phyloP scores from a whole-genome alignment of 2,888 invertebrate genomes.

The Drosophila incognita region DNA sequence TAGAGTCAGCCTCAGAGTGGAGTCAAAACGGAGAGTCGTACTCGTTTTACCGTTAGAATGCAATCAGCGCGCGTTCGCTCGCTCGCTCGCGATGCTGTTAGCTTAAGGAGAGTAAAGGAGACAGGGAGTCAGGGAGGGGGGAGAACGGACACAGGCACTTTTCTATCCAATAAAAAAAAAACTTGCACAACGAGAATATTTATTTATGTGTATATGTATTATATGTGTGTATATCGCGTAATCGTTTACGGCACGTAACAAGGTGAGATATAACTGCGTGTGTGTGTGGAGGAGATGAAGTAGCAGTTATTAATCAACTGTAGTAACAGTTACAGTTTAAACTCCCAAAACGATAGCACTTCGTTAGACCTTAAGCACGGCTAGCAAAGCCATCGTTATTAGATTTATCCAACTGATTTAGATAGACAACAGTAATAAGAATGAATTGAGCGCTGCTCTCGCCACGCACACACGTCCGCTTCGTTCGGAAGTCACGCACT shows the following conservation, averaged over 20 bases:
- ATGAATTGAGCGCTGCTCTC: background rate
- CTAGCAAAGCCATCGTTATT: slow-evolving; percentile 66
- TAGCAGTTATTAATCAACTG: slow-evolving; percentile 29
- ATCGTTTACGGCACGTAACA: slow-evolving; percentile 68
- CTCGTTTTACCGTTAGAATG: slow-evolving; percentile 85
- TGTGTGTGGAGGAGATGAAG: slow-evolving; percentile 18
- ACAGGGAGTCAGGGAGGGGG: background rate
- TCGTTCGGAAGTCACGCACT: slow-evolving; percentile 65
- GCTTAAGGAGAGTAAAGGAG: slow-evolving; percentile 9
- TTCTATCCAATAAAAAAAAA: slow-evolving; percentile 70
- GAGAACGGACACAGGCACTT: slow-evolving; percentile 54
- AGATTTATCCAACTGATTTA: slow-evolving; percentile 5
- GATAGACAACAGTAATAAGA: background rate
- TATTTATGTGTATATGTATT: slow-evolving; percentile 1
- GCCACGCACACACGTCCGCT: slow-evolving; percentile 23
- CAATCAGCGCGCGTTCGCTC: slow-evolving; percentile 82
- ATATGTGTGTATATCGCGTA: slow-evolving; percentile 64
- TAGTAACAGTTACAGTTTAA: slow-evolving; percentile 34
- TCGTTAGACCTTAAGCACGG: slow-evolving; percentile 63
- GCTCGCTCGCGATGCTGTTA: slow-evolving; percentile 76
- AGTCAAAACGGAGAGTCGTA: slow-evolving; percentile 60
- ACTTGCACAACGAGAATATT: slow-evolving; percentile 57
- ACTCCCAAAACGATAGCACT: slow-evolving; percentile 53
- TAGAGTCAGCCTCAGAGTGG: slow-evolving; percentile 38
- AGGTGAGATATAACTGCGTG: slow-evolving; percentile 9